Base-by-base conservation (phyloP, 2,888 invertebrate species). In the Micoletzkya japonica region DNA sequence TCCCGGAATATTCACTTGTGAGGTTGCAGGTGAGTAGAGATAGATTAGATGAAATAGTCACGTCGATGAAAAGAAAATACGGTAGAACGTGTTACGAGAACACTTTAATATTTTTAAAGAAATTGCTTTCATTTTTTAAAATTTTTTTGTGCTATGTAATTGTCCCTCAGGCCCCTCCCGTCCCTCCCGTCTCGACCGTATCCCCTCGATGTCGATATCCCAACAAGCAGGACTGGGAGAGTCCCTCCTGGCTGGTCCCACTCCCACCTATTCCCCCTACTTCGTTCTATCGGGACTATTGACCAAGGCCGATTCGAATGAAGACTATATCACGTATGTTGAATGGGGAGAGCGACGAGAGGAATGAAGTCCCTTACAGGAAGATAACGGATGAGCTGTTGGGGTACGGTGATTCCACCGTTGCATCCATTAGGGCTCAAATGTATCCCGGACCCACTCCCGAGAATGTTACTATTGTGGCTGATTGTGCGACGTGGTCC, bases 201-300 rank as follows among this genome's bases (percentile, higher is more conserved):
- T 44, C 44, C 10, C 20, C 44, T 44, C 10, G 20, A 44, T 44
- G 44, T 44, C 20, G 44, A n/a, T n/a, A n/a, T n/a, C n/a, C 4
- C 37, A 59, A 37, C 37, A 64, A 37, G 34, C 26, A 24, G 74
- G 74, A 28, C 74, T 83, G 26, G 81, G 82, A 4, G 52, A 79
- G 26, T 79, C 80, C 0, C 74, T 83, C 52, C 74, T 83, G 26
- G 82, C 81, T 32, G 83, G 83, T 3, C 78, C 81, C 7, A 75
- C 81, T 30, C 57, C 70, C 36, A 44, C 73, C 3, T 83, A 79
- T 70, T 82, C 78, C 24, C 76, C 80, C 20, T 80, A 83, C 70
- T 83, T 83, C 61, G 79, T 82, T 14, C 70, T 83, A 24, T 81
- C 82, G 0, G 82, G 78, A 17, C 50, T 77, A 54, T 32, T 76